Base-by-base conservation (phyloP, 1,140 invertebrate genomes). In the Drosophila cardini region DNA sequence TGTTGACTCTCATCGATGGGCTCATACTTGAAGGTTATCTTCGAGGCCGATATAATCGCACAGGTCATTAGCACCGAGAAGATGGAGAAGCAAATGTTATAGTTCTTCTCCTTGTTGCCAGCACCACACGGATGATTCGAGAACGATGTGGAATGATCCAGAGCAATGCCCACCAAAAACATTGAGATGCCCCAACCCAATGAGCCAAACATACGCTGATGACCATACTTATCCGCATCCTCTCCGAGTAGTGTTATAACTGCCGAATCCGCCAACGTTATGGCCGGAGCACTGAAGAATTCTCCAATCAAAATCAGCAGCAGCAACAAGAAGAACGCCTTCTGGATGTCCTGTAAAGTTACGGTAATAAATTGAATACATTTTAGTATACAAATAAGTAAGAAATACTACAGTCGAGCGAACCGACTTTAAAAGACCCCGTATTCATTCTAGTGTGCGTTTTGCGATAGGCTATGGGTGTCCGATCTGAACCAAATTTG, bases 141-240 rank as follows among this genome's bases (percentile, higher is more conserved):
- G 93, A 96, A 99, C 83, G 94, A 96, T 73, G 94, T 99, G 91
- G 98, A 98, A 91, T 99, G 98, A 93, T 99, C 99, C 42, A 99
- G 93, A n/a, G 97, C 98, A 76, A 99, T 98, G 38, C 98, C 98
- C 46, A 99, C 97, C 90, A 99, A 97, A 92, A 99, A 99, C 98
- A 99, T 99, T 9, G 98, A 96, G 67, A 99, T 93, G 30, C 97
- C 98, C 98, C 98, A 99, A 16, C 99, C 99, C 48, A 99, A 93
- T 30, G 98, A 99, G 0, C 99, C 99, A 91, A 99, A 99, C 97
- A 99, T 99, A 76, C 98, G 95, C 92, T 99, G 98, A 76, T 98
- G 96, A 0, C 98, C 98, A 91, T 99, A 99, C 77, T 95, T 95
- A 77, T 97, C 97, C 34, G 98, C 97, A 93, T 98, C 96, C 91